These are phyloP conservation scores for Oscheius sp. DNA, from an alignment of 2,888 invertebrate species.

Conservation along the genomic window DNA sequence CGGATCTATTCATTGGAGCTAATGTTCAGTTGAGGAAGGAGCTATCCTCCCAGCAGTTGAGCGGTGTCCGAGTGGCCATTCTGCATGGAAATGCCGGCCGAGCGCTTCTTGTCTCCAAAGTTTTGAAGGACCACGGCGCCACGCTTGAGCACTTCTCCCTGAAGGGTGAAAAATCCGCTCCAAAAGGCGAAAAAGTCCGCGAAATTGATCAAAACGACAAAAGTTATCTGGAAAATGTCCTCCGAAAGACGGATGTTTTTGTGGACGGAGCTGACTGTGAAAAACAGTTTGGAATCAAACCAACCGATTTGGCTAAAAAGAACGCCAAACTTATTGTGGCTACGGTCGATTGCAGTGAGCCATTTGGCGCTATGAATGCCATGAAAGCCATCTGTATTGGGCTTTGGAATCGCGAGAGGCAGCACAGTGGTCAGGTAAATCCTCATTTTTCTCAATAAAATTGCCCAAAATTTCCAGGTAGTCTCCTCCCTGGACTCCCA, in stretches of 20 bases:
- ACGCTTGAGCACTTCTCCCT: slow-evolving; percentile 26
- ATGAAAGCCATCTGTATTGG: slow-evolving; percentile 30
- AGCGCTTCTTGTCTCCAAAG: slow-evolving; percentile 25
- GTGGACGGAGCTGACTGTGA: slow-evolving; percentile 25
- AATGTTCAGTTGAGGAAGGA: slow-evolving; percentile 24
- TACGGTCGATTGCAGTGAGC: slow-evolving; percentile 29
- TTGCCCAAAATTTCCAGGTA: slow-evolving; percentile 22
- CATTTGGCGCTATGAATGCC: slow-evolving; percentile 26
- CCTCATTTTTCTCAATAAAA: background rate
- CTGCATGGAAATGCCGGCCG: slow-evolving; percentile 18
- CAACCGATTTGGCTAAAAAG: slow-evolving; percentile 14
- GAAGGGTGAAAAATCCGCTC: slow-evolving; percentile 24
- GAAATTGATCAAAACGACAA: slow-evolving; percentile 25
- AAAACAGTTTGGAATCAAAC: slow-evolving; percentile 1
- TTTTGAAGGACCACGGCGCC: slow-evolving; percentile 30
- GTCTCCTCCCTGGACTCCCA: slow-evolving; percentile 2
- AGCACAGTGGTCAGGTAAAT: slow-evolving; percentile 23
- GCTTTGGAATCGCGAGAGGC: slow-evolving; percentile 22
- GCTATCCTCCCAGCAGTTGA: slow-evolving; percentile 11
- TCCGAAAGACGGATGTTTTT: slow-evolving; percentile 28
- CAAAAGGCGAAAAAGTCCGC: slow-evolving; percentile 11
- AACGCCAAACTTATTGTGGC: slow-evolving; percentile 29
- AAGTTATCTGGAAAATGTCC: slow-evolving; percentile 27
- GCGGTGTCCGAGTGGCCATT: slow-evolving; percentile 27
- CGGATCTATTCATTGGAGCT: slow-evolving; percentile 27